phyloP scores from a whole-genome alignment of 2,888 invertebrate genomes.

The Laothoe populi region DNA sequence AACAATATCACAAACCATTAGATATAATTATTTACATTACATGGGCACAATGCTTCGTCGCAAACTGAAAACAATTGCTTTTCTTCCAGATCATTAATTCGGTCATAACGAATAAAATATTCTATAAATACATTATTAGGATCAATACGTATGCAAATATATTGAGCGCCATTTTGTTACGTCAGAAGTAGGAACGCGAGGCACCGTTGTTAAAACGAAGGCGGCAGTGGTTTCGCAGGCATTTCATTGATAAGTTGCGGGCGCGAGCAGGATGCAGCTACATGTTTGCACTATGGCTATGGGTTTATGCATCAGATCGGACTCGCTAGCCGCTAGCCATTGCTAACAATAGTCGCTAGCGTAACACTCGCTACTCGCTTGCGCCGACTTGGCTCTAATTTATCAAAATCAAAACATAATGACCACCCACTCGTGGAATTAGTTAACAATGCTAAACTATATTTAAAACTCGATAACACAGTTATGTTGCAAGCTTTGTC shows the following conservation, averaged over 20 bases:
- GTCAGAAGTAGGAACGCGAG: conserved; percentile 74
- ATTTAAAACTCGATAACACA: conserved; percentile 35
- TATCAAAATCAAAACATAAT: conserved; percentile 40
- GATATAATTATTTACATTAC: not conserved
- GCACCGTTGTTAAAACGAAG: conserved; percentile 65
- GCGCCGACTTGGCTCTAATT: conserved; percentile 39
- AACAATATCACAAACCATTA: not conserved
- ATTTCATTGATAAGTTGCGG: conserved; percentile 80
- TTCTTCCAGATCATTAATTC: conserved; percentile 10
- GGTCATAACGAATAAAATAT: conserved; percentile 24
- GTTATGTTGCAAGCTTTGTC: conserved; percentile 46
- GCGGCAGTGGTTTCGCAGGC: conserved; percentile 62
- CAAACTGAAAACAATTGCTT: not conserved
- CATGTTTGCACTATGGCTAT: conserved; percentile 48
- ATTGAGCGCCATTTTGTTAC: conserved; percentile 77
- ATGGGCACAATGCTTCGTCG: not conserved
- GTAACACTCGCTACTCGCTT: conserved; percentile 32
- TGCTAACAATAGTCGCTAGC: conserved; percentile 42
- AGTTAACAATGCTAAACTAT: conserved; percentile 26
- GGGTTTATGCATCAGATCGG: conserved; percentile 32
- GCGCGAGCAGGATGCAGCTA: conserved; percentile 74
- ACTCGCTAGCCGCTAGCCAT: conserved; percentile 39
- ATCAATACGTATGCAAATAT: conserved; percentile 43
- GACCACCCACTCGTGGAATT: conserved; percentile 31
- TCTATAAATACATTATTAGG: conserved; percentile 43